Conservation (phyloP, 1,140 invertebrate species). For the Bilobella aurantiaca region DNA sequence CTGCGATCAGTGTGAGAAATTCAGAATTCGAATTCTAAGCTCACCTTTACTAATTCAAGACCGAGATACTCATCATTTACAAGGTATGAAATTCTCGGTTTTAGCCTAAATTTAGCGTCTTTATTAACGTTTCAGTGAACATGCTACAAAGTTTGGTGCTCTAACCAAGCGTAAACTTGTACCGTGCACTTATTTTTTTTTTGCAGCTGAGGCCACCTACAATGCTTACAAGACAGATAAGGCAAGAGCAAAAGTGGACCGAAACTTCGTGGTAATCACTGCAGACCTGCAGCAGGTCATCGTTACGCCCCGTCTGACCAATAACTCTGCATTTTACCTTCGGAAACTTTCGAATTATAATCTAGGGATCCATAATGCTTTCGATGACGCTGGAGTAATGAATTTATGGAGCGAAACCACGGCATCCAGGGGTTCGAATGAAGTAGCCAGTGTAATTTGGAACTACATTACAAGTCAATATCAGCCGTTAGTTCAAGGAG, state of each 20-base stretch:
- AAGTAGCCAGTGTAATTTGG: conserved; percentile 24
- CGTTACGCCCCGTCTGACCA: background rate
- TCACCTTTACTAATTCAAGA: background rate
- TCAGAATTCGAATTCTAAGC: background rate
- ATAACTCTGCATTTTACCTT: background rate
- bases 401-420: conserved; percentile 27
- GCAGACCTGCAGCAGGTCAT: conserved; percentile 1
- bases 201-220: background rate
- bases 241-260: background rate
- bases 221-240: background rate
- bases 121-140: background rate
- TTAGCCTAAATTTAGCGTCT: too few relatives aligned
- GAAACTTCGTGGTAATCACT: background rate
- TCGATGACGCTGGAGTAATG: conserved; percentile 1
- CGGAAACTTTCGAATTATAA: conserved; percentile 25
- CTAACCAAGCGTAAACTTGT: background rate
- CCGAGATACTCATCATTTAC: background rate
- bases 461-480: conserved; percentile 21
- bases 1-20: background rate
- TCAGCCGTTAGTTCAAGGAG: background rate
- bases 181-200: background rate
- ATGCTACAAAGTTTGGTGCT: background rate
- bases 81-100: too few relatives aligned
- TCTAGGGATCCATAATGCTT: conserved; percentile 5
- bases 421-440: conserved; percentile 23